phyloP scores from a whole-genome alignment of 2,797 vertebrate genomes.

The Euphonia xanthogaster region DNA sequence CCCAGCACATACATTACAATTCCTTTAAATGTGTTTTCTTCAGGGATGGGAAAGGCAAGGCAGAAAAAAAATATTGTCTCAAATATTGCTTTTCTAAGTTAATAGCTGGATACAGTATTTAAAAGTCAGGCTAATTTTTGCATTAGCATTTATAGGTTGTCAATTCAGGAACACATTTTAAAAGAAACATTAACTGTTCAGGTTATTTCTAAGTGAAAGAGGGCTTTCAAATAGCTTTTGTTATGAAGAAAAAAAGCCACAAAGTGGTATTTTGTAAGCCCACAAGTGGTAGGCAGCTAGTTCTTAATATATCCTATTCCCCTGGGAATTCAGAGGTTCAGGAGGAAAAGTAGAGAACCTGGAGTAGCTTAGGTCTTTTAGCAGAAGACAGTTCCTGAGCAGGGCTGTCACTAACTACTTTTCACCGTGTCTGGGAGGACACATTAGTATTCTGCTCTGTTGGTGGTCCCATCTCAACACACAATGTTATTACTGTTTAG shows the following conservation, averaged over 20 bases:
- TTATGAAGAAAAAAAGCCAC: background rate
- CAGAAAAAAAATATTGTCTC: background rate
- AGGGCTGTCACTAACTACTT: background rate
- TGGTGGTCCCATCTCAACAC: background rate
- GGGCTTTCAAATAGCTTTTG: constrained; percentile 29
- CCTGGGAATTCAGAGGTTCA: background rate
- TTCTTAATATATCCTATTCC: background rate
- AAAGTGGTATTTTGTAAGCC: constrained; percentile 11
- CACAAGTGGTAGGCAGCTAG: constrained; percentile 12
- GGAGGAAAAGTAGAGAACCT: background rate
- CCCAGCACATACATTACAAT: background rate
- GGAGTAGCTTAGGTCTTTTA: background rate
- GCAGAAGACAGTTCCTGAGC: background rate
- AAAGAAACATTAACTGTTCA: background rate
- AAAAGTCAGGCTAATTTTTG: constrained; percentile 4
- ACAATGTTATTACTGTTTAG: background rate
- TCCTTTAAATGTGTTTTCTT: background rate
- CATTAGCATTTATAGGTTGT: background rate
- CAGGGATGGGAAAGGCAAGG: background rate
- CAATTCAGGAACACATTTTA: background rate
- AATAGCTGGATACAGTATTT: background rate
- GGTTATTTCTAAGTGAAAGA: constrained; percentile 28
- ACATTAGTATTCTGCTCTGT: background rate
- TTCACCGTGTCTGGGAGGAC: background rate
- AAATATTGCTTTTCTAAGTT: background rate